Evolutionary conservation across 2,888 invertebrate species (phyloP), one percentile per base, ranked within the genome.

Genomic region (Apantesis nais): DNA sequence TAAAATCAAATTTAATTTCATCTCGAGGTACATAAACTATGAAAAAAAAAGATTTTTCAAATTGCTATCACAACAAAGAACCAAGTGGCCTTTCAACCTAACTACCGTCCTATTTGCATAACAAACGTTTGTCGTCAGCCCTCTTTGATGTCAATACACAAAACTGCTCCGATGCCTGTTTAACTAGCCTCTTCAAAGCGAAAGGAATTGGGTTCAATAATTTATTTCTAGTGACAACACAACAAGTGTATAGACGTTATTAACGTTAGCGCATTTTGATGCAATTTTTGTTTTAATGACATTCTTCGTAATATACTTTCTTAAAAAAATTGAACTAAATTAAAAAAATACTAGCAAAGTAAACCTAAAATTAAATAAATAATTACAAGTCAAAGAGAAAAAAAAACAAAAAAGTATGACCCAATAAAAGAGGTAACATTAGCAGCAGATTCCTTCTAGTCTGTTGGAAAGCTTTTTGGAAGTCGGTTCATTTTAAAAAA

Each of bases 71-170:
- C 71, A 77, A 77, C 74, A 74, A 68, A 75, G 70, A 78, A 80
- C 67, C 75, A 72, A 72, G 72, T 70, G 75, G 74, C 70, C 77
- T 72, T 77, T 72, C 70, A 77, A 64, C 55, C 70, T 78, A 77
- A 80, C 79, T 76, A 80, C 77, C 77, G 73, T 68, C 64, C 74
- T 80, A 80, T 80, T 80, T 81, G 76, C 80, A 80, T 81, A 79
- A 79, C 81, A 80, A 81, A 78, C 71, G 76, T 66, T 77, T 75
- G 79, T 73, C 74, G 76, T 66, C 68, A 74, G 61, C 70, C 77
- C 71, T 72, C 81, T 77, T 80, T 79, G 79, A 80, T 72, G 81
- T 79, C 78, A 76, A 78, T 81, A 80, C 64, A 80, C 76, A 76
- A 79, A 79, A 80, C 81, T 81, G 79, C 73, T 74, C 65, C 73